phyloP scores from a whole-genome alignment of 1,140 invertebrate genomes.

The Heliconius melpomene region DNA sequence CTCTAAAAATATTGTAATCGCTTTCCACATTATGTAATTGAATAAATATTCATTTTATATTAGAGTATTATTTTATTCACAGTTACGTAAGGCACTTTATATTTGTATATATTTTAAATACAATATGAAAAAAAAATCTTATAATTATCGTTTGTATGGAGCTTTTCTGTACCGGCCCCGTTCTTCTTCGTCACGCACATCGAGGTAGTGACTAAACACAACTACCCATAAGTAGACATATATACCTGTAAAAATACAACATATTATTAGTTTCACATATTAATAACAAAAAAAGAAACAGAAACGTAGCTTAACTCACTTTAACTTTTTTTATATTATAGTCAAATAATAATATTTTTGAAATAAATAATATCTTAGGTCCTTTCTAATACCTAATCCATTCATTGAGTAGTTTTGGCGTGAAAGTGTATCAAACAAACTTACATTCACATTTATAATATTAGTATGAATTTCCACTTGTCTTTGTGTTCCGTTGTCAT shows the following conservation, averaged over 20 bases:
- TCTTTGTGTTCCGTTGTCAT: neutral
- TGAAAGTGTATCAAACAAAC: too few species aligned
- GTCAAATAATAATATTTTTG: too few species aligned
- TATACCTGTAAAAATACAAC: slow-evolving; percentile 81
- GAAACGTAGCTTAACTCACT: too few species aligned
- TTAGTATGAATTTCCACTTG: too few species aligned
- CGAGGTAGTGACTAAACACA: slow-evolving; percentile 89
- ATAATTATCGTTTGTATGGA: slow-evolving; percentile 82
- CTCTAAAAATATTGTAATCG: neutral
- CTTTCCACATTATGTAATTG: neutral
- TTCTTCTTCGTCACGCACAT: slow-evolving; percentile 85
- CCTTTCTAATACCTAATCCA: too few species aligned
- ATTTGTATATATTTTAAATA: neutral
- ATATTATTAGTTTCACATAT: neutral
- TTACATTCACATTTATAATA: too few species aligned
- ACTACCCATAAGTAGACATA: slow-evolving; percentile 89
- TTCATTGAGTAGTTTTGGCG: too few species aligned
- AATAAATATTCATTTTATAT: neutral
- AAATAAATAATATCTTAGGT: too few species aligned
- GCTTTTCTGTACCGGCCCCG: slow-evolving; percentile 84
- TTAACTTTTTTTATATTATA: too few species aligned
- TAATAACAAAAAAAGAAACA: neutral
- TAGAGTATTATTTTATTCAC: slow-evolving; percentile 9
- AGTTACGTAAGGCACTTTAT: slow-evolving; percentile 18
- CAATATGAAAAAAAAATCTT: neutral